phyloP scores from a whole-genome alignment of 2,888 invertebrate species.

The Eremobia ochroleuca region DNA sequence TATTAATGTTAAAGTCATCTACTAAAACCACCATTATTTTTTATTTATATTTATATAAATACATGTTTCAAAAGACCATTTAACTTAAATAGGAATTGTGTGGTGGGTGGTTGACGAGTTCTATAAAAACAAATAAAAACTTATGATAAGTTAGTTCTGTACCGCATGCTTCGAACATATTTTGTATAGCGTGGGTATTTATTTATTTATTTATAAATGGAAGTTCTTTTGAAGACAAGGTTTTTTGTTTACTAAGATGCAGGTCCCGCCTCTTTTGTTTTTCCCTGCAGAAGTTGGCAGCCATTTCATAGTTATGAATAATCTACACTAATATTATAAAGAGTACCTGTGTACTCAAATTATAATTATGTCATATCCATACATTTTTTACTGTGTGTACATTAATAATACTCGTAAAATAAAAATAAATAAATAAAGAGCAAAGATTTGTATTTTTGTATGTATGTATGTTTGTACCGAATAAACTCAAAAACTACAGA shows the following conservation, averaged over 20 bases:
- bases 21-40: neutral
- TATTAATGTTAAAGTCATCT: neutral
- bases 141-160: constrained; percentile 8
- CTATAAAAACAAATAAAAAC: constrained; percentile 14
- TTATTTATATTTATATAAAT: neutral
- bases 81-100: neutral
- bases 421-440: too few relatives aligned
- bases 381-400: too few relatives aligned
- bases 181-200: neutral
- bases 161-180: constrained; percentile 12
- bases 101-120: constrained; percentile 8
- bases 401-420: too few relatives aligned
- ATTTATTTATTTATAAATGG: too few relatives aligned
- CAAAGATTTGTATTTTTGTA: too few relatives aligned
- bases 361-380: too few relatives aligned
- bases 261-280: constrained; percentile 9
- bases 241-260: neutral
- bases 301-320: too few relatives aligned
- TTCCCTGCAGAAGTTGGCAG: too few relatives aligned
- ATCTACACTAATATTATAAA: too few relatives aligned
- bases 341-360: too few relatives aligned
- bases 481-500: too few relatives aligned
- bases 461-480: too few relatives aligned
- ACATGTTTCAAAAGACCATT: neutral
- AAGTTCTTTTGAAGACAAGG: neutral